These are phyloP conservation scores for Zosterops lateralis DNA, from an alignment of 2,113 vertebrate species.

Conservation along the genomic window DNA sequence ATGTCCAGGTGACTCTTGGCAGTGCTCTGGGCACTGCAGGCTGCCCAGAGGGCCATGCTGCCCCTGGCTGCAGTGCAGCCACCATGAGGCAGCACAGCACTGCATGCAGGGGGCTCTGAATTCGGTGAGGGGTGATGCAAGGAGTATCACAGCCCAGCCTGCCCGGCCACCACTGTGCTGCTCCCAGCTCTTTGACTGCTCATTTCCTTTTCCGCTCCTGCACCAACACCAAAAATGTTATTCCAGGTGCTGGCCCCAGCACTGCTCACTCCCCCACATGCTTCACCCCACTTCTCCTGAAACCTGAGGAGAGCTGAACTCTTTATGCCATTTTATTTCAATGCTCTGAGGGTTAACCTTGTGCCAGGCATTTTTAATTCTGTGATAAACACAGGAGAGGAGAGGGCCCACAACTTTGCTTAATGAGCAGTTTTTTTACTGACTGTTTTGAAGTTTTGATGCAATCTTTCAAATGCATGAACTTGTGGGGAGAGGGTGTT, in stretches of 20 bases:
- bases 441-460: not conserved
- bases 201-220: conserved; percentile 30
- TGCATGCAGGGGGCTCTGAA: not conserved
- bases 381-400: not conserved
- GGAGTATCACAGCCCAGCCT: not conserved
- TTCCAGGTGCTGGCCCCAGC: conserved; percentile 43
- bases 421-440: not conserved
- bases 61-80: rapidly evolving
- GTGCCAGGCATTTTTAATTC: conserved; percentile 20
- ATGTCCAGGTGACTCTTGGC: not conserved
- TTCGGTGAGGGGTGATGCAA: rapidly evolving
- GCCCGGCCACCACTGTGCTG: not conserved
- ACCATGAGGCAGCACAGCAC: not conserved
- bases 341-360: not conserved
- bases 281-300: conserved; percentile 9
- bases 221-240: conserved; percentile 34
- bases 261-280: not conserved
- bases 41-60: not conserved
- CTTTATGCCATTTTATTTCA: conserved; percentile 47
- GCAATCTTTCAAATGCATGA: not conserved
- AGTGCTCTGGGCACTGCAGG: not conserved
- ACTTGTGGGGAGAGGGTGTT: not conserved
- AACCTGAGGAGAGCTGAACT: conserved; percentile 52
- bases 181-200: not conserved
- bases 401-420: not conserved